These are phyloP conservation scores for Luscinia megarhynchos DNA, from an alignment of 2,797 vertebrate genomes.

Conservation along the genomic window DNA sequence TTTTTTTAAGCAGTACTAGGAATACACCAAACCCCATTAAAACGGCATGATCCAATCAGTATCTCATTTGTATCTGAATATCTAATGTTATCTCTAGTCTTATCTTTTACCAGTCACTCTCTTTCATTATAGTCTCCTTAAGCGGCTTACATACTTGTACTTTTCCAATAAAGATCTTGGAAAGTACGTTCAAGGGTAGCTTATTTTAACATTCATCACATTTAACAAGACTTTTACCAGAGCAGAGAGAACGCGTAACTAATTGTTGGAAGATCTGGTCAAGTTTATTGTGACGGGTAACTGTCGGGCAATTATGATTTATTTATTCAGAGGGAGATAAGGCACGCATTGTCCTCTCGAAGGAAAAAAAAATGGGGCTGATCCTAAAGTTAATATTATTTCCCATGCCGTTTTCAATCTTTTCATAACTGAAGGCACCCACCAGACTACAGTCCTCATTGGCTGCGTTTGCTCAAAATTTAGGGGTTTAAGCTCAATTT, in stretches of 20 bases:
- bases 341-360: constrained; percentile 32
- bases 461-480: not conserved
- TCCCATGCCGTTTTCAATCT: not conserved
- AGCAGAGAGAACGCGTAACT: constrained; percentile 63
- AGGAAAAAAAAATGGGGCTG: not conserved
- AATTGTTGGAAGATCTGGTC: constrained; percentile 66
- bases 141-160: constrained; percentile 9
- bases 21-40: not conserved
- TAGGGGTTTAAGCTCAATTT: not conserved
- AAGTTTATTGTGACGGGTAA: constrained; percentile 63
- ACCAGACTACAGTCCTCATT: not conserved
- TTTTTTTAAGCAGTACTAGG: not conserved
- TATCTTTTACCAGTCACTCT: not conserved
- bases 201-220: constrained; percentile 67
- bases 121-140: not conserved
- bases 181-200: not conserved
- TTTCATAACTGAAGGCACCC: not conserved
- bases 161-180: constrained; percentile 61
- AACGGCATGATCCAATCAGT: not conserved
- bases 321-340: constrained; percentile 63
- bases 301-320: constrained; percentile 61
- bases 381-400: constrained; percentile 18
- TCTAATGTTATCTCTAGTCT: not conserved
- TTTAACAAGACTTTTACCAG: constrained; percentile 69
- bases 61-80: not conserved